Evolutionary conservation across 2,113 vertebrate genomes (phyloP).

Genomic region (Ammodramus savannarum): DNA sequence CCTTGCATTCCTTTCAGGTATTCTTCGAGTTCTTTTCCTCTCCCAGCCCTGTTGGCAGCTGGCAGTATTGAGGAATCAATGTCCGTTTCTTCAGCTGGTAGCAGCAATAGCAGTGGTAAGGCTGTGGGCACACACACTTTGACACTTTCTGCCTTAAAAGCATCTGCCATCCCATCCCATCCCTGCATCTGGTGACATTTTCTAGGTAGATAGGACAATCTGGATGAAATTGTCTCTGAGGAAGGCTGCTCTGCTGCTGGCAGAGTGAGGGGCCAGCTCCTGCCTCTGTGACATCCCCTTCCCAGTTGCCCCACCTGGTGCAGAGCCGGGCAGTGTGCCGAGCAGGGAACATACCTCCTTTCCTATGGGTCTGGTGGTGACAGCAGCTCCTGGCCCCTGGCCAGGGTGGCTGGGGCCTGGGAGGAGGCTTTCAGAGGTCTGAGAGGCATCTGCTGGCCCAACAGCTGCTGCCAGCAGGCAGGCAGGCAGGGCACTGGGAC

Average conservation of each 20-base stretch:
- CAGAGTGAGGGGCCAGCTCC: neutral
- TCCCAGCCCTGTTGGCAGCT: neutral
- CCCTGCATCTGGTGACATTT: neutral
- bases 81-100: neutral
- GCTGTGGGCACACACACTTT: rapidly evolving
- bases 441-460: neutral
- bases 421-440: neutral
- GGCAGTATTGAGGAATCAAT: rapidly evolving
- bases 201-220: neutral
- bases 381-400: neutral
- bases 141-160: neutral
- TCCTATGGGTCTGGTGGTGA: neutral
- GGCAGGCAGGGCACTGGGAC: neutral
- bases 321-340: rapidly evolving
- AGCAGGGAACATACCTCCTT: neutral
- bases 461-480: neutral
- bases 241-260: neutral
- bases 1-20: neutral
- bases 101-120: rapidly evolving
- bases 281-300: neutral
- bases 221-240: neutral
- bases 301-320: neutral
- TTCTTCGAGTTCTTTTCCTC: neutral
- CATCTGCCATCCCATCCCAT: too few relatives aligned
- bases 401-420: neutral